Evolutionary conservation across 2,113 vertebrate genomes (phyloP), one percentile per base, ranked within the genome.

Genomic region (Neogobius melanostomus): DNA sequence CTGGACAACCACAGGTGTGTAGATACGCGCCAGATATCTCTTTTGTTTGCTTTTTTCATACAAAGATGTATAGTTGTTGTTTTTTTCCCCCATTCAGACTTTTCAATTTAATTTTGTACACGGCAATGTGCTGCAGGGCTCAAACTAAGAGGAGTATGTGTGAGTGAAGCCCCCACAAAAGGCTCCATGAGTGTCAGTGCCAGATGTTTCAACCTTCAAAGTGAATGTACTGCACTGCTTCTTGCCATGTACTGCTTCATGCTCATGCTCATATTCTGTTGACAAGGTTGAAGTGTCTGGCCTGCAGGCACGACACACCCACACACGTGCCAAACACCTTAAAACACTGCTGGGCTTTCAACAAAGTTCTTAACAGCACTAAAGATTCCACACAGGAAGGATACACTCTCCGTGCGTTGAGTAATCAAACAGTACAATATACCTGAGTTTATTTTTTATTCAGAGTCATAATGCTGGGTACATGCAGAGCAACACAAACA

Each of bases 1-100:
- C 83, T 80, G 79, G 86, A 79, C 21, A 64, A 90, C 86, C 67
- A 77, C 72, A 84, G 79, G 75, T 88, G 69, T 77, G 68, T 59
- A 36, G 54, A 42, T 48, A 53, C 28, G 52, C 4, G 16, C 10
- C 8, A 47, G 46, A 47, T 47, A 47, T 47, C 46, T 36, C 28
- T 36, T 36, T 36, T 36, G 28, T 36, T 36, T 36, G 28, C 28
- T 36, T 36, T 36, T 36, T 36, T 36, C 28, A 36, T 36, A 36
- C 28, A 36, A 36, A 36, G 28, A 36, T 36, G 28, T 36, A 3
- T 36, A 36, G 28, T 36, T 36, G 28, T 36, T 36, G 28, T 28
- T 36, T 3, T 5, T 36, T 36, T 36, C 0, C 3, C 3, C 28
- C 28, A 36, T 36, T 36, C 28, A 36, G 28, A 36, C 28, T 36